Base-by-base conservation (phyloP, 2,888 invertebrate genomes). In the Apamea crenata region DNA sequence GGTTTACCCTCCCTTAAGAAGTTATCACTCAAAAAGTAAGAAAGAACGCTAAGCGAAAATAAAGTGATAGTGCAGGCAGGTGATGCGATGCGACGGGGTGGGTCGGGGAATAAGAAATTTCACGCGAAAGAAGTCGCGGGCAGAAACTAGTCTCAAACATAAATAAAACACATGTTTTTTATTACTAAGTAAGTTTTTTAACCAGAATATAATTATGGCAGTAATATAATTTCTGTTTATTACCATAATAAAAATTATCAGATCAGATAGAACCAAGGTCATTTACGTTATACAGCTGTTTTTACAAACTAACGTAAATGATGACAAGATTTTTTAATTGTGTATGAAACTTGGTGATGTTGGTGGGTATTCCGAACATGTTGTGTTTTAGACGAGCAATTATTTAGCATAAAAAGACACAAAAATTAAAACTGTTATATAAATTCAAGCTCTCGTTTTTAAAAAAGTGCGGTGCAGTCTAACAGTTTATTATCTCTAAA, bases 281-380 rank as follows among this genome's bases (percentile, higher is more conserved):
- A 59, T 78, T 76, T 65, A 74, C 32, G 77, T 14, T 16, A 69
- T 56, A 65, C 36, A 68, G 16, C 53, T 68, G 65, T 79, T 86
- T 81, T 86, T 79, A 73, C 67, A 7, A 76, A 80, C 21, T 53
- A 56, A 36, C 36, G 5, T 65, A 21, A 83, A 75, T 66, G 0
- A 70, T 83, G 81, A 77, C 83, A 86, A 81, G 25, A 79, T 77
- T 66, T 69, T 74, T 59, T 68, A 65, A 68, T 59, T 77, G 63
- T 74, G 6, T 69, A 29, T 67, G 16, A 74, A 71, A 74, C 63
- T 36, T 74, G 70, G 76, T 65, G 56, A 73, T 47, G 50, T 74
- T 47, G 47, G 47, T 47, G 47, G 14, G 25, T 50, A 67, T 65
- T 77, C 50, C 10, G 36, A 85, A 72, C 18, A 44, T 44, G 25